phyloP scores from a whole-genome alignment of 2,797 vertebrate species.

The Furcifer pardalis region DNA sequence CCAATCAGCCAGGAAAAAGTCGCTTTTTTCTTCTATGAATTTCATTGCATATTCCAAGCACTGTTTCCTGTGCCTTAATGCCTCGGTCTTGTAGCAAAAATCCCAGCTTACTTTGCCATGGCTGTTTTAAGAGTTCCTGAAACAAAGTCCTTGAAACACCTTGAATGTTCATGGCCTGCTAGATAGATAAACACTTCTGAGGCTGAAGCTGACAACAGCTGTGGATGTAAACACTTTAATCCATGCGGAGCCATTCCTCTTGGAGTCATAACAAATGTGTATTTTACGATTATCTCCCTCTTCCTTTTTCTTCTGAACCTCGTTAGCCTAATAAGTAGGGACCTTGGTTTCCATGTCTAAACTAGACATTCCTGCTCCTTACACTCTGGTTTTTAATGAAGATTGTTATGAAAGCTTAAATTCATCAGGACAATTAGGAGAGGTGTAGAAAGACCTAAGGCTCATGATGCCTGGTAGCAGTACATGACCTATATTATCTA shows the following conservation, averaged over 20 bases:
- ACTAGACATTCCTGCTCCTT: background rate
- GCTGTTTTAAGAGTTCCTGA: background rate
- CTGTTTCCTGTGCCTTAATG: background rate
- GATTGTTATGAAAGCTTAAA: constrained; percentile 29
- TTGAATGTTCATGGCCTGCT: background rate
- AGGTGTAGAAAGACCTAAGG: constrained; percentile 48
- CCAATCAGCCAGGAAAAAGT: no score
- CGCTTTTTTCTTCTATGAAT: no score
- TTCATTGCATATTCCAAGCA: background rate
- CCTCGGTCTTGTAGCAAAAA: background rate
- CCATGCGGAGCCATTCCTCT: background rate
- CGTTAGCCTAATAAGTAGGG: background rate
- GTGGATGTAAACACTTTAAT: background rate
- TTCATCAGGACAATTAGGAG: constrained; percentile 39
- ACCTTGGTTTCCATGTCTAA: background rate
- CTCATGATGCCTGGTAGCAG: constrained; percentile 43
- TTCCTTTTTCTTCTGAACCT: background rate
- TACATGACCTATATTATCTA: constrained; percentile 59
- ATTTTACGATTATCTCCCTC: background rate
- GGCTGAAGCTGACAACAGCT: background rate
- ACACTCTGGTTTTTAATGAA: constrained; percentile 44
- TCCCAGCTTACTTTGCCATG: no score
- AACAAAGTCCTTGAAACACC: background rate
- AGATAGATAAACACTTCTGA: background rate
- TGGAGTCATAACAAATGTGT: no score